Percentiles rank a stretch among this genome's conserved stretches.
Evolutionary conservation across 2,888 invertebrate species (phyloP).

Genomic region (Mongoloraphidia duomilia): DNA sequence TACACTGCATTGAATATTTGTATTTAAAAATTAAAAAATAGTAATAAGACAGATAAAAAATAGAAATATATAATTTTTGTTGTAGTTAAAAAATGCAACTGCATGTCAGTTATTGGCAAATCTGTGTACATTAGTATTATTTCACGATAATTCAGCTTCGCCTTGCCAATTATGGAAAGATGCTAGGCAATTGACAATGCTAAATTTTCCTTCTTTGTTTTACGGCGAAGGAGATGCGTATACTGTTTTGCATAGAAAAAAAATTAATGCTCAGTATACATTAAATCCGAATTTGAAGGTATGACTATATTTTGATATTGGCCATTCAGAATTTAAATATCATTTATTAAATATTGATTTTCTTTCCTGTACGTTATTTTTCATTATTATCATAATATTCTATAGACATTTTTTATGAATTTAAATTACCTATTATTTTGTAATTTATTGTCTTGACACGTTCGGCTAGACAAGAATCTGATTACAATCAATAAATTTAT

Average conservation of each 20-base stretch:
- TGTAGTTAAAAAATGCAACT: constrained; percentile 28
- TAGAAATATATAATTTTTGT: neutral
- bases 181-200: constrained; percentile 17
- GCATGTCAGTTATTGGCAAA: constrained; percentile 54
- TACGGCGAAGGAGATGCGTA: constrained; percentile 34
- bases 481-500: too few relatives aligned
- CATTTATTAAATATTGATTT: neutral
- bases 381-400: neutral
- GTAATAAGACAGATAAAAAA: too few relatives aligned
- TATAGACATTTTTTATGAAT: too few relatives aligned
- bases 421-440: too few relatives aligned
- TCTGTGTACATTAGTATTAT: constrained; percentile 45
- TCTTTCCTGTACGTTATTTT: neutral
- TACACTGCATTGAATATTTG: too few relatives aligned
- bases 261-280: constrained; percentile 31
- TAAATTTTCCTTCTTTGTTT: constrained; percentile 27
- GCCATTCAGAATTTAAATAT: too few relatives aligned
- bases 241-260: constrained; percentile 27
- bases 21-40: too few relatives aligned
- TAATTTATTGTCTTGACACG: too few relatives aligned
- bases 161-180: constrained; percentile 28
- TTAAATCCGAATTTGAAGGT: constrained; percentile 28
- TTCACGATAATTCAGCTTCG: constrained; percentile 32
- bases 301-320: constrained; percentile 11
- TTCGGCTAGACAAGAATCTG: too few relatives aligned